Evolutionary conservation across 2,797 vertebrate species (phyloP).

Genomic region (Avahi laniger): DNA sequence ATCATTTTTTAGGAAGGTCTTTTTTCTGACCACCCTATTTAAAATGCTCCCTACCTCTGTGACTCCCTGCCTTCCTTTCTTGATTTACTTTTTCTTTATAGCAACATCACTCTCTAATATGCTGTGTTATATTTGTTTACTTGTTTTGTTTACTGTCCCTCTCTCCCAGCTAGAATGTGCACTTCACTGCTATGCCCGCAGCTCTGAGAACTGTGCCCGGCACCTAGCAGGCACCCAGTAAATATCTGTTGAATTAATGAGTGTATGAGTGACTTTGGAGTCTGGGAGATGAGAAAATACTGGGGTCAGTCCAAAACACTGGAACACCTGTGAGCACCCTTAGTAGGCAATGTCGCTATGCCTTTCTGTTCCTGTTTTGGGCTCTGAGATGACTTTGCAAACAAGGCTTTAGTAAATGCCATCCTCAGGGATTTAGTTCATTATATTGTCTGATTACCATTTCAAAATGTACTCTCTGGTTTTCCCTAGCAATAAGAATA

Average conservation of each 20-base stretch:
- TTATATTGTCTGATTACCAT: not conserved
- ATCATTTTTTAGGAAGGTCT: not conserved
- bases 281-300: not conserved
- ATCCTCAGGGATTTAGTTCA: not conserved
- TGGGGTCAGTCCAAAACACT: not conserved
- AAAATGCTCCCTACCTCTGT: not conserved
- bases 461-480: not conserved
- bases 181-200: not conserved
- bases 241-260: not conserved
- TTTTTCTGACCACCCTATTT: not conserved
- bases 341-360: not conserved
- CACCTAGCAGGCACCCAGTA: not conserved
- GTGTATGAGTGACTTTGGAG: not conserved
- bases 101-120: not conserved
- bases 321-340: not conserved
- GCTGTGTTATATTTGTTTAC: not conserved
- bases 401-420: not conserved
- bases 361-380: not conserved
- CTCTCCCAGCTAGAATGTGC: not conserved
- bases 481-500: not conserved
- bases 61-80: not conserved
- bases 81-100: not conserved
- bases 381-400: not conserved
- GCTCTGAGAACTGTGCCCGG: not conserved
- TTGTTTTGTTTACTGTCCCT: not conserved